Percentiles rank a stretch among this genome's conserved stretches.
These are phyloP conservation scores for Sinelater perroti DNA, from an alignment of 2,888 invertebrate genomes.

Conservation along the genomic window DNA sequence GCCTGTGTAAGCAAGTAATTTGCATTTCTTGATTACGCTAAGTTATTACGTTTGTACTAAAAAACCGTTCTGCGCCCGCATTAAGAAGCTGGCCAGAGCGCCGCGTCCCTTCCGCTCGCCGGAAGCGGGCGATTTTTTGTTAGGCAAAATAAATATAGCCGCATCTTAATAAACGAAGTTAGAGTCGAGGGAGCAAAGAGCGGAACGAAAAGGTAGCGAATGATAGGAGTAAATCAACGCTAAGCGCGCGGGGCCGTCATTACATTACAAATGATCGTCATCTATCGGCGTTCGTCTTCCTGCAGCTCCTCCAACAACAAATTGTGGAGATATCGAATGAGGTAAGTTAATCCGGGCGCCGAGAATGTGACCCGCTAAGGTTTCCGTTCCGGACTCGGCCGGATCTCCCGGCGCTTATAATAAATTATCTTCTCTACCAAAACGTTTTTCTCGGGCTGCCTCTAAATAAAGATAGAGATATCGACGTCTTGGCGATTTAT, in stretches of 20 bases:
- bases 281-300: conserved; percentile 56
- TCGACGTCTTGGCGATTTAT: no score
- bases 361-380: conserved; percentile 38
- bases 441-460: conserved; percentile 21
- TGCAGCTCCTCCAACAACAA: conserved; percentile 49
- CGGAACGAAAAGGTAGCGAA: conserved; percentile 32
- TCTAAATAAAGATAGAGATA: no score
- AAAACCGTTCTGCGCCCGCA: neutral
- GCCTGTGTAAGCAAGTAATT: conserved; percentile 9
- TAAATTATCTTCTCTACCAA: conserved; percentile 38
- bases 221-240: conserved; percentile 58
- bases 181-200: conserved; percentile 23
- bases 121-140: conserved; percentile 4
- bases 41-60: conserved; percentile 2
- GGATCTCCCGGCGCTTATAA: conserved; percentile 43
- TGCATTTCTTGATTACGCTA: conserved; percentile 22
- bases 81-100: conserved; percentile 1
- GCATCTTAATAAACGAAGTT: conserved; percentile 36
- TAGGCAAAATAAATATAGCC: conserved; percentile 26
- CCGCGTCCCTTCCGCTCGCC: neutral
- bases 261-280: conserved; percentile 57
- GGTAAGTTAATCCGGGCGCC: conserved; percentile 39
- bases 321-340: conserved; percentile 45
- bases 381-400: conserved; percentile 41
- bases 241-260: conserved; percentile 55